These are phyloP conservation scores for Nothura maculosa DNA, from an alignment of 2,797 vertebrate genomes.

Conservation along the genomic window DNA sequence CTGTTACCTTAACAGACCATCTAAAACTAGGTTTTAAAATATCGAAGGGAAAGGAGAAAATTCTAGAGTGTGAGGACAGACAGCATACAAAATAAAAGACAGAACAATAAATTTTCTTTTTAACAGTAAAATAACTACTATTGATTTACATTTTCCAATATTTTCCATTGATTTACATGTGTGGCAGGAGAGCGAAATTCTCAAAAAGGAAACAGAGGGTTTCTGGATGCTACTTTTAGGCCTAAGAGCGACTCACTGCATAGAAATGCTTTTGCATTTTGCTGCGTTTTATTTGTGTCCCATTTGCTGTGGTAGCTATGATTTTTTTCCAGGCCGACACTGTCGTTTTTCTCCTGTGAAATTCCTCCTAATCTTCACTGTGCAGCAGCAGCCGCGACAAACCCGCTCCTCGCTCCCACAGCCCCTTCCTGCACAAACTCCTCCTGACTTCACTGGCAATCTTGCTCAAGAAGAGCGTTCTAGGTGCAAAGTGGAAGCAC, in stretches of 20 bases:
- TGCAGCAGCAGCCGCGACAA: background rate
- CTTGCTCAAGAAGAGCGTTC: background rate
- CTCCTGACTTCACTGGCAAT: background rate
- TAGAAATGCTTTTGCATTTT: background rate
- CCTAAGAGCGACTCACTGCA: background rate
- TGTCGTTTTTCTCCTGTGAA: background rate
- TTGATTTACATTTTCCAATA: background rate
- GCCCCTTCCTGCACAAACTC: constrained; percentile 16
- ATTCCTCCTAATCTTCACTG: background rate
- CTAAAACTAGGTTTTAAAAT: background rate
- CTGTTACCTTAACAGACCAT: background rate
- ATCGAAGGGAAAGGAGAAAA: background rate
- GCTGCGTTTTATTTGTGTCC: background rate
- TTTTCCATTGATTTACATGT: constrained; percentile 23
- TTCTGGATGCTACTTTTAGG: background rate
- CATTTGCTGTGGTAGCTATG: background rate
- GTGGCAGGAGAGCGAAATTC: background rate
- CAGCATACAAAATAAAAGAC: background rate
- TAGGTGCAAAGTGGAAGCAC: background rate
- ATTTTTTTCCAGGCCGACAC: background rate
- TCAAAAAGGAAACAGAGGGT: background rate
- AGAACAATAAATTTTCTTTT: constrained; percentile 3
- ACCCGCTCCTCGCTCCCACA: background rate
- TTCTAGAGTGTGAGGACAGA: background rate
- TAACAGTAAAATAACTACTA: background rate